Evolutionary conservation across 2,113 vertebrate species (phyloP).

Genomic region (Prionailurus bengalensis): DNA sequence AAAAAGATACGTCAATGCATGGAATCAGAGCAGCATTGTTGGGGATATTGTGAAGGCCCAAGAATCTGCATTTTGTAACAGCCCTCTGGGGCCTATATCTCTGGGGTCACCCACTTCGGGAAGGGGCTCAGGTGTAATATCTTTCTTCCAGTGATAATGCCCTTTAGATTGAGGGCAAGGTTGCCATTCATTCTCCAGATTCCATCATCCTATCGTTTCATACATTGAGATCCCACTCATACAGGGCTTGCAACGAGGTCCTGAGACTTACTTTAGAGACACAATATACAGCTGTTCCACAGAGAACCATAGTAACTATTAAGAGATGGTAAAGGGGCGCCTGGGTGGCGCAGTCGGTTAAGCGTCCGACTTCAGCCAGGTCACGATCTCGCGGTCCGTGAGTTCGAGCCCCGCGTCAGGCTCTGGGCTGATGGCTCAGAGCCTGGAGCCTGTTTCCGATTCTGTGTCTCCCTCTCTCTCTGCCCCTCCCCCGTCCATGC

Average conservation of each 20-base stretch:
- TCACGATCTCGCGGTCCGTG: too few species aligned
- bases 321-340: neutral
- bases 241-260: neutral
- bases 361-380: too few species aligned
- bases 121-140: neutral
- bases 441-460: too few species aligned
- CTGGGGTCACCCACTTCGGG: neutral
- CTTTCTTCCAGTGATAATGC: neutral
- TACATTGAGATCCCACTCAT: neutral
- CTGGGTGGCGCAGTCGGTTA: too few species aligned
- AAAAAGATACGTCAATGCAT: neutral
- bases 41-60: neutral
- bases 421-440: too few species aligned
- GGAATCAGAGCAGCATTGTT: neutral
- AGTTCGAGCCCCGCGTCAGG: too few species aligned
- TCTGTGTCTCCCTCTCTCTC: too few species aligned
- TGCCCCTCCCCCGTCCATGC: too few species aligned
- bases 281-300: neutral
- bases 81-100: neutral
- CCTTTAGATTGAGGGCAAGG: neutral
- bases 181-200: constrained; percentile 40
- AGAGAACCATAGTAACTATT: neutral
- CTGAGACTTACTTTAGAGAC: constrained; percentile 18
- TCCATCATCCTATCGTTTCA: neutral
- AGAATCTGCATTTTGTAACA: neutral